Percentiles rank a stretch among this genome's conserved stretches.
Evolutionary conservation across 92 coral and sea anemone species (phyloP).

Genomic region (Nematostella vectensis): DNA sequence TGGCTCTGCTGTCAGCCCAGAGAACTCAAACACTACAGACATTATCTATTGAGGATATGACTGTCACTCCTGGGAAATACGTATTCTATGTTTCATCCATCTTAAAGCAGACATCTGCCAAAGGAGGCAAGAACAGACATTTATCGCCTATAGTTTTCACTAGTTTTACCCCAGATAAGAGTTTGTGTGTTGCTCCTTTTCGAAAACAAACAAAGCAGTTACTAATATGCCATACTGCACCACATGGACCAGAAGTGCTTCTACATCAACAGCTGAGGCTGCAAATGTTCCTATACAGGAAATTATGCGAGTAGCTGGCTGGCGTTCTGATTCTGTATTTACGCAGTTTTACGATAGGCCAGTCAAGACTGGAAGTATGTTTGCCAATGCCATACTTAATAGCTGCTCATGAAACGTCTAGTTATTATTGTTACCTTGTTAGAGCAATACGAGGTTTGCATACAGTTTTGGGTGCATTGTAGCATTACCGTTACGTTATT

Average conservation of each 20-base stretch:
- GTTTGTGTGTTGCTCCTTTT: constrained; percentile 26
- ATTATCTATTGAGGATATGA: constrained; percentile 34
- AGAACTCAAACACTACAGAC: constrained; percentile 28
- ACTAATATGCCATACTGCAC: constrained; percentile 38
- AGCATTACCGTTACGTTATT: not conserved
- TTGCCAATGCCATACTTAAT: constrained; percentile 15
- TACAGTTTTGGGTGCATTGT: not conserved
- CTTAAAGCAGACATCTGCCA: constrained; percentile 30
- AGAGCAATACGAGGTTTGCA: too few relatives aligned
- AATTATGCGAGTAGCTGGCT: constrained; percentile 50
- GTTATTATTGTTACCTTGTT: too few relatives aligned
- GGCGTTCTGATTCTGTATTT: constrained; percentile 44
- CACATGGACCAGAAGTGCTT: constrained; percentile 52
- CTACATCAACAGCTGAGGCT: constrained; percentile 45
- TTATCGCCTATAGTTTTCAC: constrained; percentile 28
- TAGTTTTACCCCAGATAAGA: constrained; percentile 15
- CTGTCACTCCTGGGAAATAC: constrained; percentile 18
- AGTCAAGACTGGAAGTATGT: constrained; percentile 4
- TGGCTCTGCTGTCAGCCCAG: constrained; percentile 36
- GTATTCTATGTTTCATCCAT: constrained; percentile 15
- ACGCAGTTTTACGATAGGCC: constrained; percentile 38
- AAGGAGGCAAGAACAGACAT: constrained; percentile 32
- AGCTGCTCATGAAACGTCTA: constrained; percentile 10
- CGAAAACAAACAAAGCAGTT: constrained; percentile 39
- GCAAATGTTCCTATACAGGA: constrained; percentile 40